Evolutionary conservation across 1,140 invertebrate genomes (phyloP).

Genomic region (Apis florea): DNA sequence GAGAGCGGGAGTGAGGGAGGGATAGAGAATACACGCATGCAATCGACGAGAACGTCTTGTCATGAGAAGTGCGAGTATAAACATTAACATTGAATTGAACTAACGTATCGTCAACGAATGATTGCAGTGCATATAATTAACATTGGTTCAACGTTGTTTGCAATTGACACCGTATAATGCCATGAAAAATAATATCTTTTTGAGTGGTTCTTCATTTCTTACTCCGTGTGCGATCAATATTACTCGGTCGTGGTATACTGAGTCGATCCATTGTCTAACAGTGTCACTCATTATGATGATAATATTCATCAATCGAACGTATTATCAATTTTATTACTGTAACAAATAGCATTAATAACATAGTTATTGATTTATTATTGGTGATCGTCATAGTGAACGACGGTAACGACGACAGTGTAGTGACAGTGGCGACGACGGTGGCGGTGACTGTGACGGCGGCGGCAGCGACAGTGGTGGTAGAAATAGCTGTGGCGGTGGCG

Average conservation of each 20-base stretch:
- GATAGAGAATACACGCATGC: conserved; percentile 22
- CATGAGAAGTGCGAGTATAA: conserved; percentile 12
- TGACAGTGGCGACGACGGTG: conserved; percentile 33
- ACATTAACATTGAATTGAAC: not conserved
- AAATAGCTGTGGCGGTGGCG: conserved; percentile 34
- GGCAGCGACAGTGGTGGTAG: conserved; percentile 39
- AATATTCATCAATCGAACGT: conserved; percentile 51
- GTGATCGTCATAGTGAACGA: not conserved
- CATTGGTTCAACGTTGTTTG: not conserved
- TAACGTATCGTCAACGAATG: not conserved
- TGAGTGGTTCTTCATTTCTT: conserved; percentile 29
- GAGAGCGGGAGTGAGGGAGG: conserved; percentile 9
- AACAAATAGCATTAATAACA: conserved; percentile 16
- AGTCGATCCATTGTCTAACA: conserved; percentile 69
- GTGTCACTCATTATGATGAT: conserved; percentile 42
- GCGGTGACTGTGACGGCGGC: conserved; percentile 10
- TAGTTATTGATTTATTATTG: conserved; percentile 2
- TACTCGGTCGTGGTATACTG: conserved; percentile 72
- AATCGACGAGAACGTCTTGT: conserved; percentile 28
- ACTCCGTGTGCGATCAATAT: conserved; percentile 73
- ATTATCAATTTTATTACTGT: conserved; percentile 42
- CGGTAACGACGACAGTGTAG: conserved; percentile 22
- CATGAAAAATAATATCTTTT: conserved; percentile 44
- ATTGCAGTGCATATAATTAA: conserved; percentile 12
- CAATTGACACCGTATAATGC: conserved; percentile 19